phyloP scores from a whole-genome alignment of 2,888 invertebrate genomes.

The Noctuana brunneofusca region DNA sequence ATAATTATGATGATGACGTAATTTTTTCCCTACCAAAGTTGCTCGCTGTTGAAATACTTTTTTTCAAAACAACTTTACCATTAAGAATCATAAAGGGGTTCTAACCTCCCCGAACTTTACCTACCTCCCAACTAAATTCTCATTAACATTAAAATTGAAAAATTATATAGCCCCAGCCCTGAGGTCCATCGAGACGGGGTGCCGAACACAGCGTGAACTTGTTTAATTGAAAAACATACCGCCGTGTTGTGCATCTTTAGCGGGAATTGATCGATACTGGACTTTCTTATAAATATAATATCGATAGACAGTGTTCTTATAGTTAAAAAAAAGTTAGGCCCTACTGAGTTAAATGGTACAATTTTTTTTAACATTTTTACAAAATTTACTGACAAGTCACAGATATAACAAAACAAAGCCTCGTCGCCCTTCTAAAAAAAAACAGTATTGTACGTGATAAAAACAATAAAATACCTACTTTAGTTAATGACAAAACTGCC shows the following conservation, averaged over 20 bases:
- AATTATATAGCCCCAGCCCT: slow-evolving; percentile 21
- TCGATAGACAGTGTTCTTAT: neutral
- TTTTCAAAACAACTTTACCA: neutral
- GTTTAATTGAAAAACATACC: slow-evolving; percentile 30
- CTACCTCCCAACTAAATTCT: neutral
- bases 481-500: slow-evolving; percentile 1
- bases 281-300: neutral
- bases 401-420: neutral
- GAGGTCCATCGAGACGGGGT: slow-evolving; percentile 18
- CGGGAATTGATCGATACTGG: slow-evolving; percentile 28
- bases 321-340: too few species aligned
- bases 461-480: neutral
- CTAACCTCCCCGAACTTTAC: neutral
- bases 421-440: neutral
- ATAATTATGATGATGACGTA: too few species aligned
- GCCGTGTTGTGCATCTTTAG: slow-evolving; percentile 4
- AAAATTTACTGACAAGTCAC: too few species aligned
- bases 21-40: too few species aligned
- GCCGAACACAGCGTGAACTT: slow-evolving; percentile 31
- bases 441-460: neutral
- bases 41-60: too few species aligned
- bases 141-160: slow-evolving; percentile 2
- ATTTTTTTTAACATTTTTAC: too few species aligned
- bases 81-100: neutral
- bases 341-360: too few species aligned